These are phyloP conservation scores for Triops cancriformis DNA, from an alignment of 1,140 invertebrate species.

Conservation along the genomic window DNA sequence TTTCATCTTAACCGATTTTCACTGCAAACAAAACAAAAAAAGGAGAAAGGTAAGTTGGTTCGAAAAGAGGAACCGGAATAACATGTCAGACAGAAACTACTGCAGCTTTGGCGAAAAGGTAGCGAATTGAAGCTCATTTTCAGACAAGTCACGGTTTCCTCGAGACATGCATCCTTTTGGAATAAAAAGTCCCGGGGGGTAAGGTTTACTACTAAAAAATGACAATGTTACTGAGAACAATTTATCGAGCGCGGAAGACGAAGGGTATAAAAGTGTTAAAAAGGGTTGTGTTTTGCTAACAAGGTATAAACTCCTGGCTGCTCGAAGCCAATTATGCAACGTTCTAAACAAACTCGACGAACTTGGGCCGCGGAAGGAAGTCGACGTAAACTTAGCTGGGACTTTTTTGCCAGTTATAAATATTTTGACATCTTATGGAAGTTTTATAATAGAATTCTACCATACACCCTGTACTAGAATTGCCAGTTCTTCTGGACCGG, in stretches of 20 bases:
- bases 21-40: too few species aligned
- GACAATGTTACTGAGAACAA: neutral
- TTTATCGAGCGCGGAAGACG: neutral
- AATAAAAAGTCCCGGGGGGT: neutral
- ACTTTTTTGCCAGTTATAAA: neutral
- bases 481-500: too few species aligned
- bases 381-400: neutral
- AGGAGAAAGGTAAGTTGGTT: too few species aligned
- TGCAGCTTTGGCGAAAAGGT: too few species aligned
- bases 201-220: neutral
- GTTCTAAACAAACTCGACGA: neutral
- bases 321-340: neutral
- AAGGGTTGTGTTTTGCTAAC: neutral
- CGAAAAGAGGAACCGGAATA: too few species aligned
- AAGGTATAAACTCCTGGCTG: neutral
- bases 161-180: neutral
- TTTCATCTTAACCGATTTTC: too few species aligned
- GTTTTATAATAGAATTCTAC: too few species aligned
- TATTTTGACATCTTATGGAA: neutral
- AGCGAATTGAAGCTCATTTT: neutral
- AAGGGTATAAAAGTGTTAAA: neutral
- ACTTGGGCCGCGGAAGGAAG: neutral
- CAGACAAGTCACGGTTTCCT: neutral
- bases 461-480: too few species aligned
- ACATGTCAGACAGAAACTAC: too few species aligned